Percentiles rank a stretch among this genome's conserved stretches.
These are phyloP conservation scores for Drosophila paulistorum DNA, from an alignment of 1,140 invertebrate genomes.

Conservation along the genomic window DNA sequence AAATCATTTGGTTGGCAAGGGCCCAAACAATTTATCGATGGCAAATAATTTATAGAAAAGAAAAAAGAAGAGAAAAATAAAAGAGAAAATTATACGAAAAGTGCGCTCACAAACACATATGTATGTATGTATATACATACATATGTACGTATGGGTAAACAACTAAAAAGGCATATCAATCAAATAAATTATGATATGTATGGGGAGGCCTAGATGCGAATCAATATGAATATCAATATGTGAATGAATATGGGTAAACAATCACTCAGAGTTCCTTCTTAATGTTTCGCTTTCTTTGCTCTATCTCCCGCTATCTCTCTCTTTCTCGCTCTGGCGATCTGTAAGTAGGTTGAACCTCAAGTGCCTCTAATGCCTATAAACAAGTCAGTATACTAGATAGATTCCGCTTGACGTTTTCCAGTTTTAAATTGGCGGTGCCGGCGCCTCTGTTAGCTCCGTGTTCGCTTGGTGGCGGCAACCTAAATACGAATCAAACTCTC, in stretches of 20 bases:
- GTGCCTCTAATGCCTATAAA: conserved; percentile 64
- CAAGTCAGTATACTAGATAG: conserved; percentile 52
- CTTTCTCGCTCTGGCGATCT: conserved; percentile 26
- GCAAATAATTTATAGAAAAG: conserved; percentile 65
- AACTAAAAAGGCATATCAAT: conserved; percentile 72
- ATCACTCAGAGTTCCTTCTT: conserved; percentile 47
- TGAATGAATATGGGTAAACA: conserved; percentile 53
- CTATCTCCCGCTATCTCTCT: background rate
- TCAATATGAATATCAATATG: conserved; percentile 51
- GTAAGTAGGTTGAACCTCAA: conserved; percentile 49
- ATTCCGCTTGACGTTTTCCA: conserved; percentile 42
- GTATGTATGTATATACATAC: no score
- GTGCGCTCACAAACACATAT: conserved; percentile 12
- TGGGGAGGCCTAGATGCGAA: conserved; percentile 44
- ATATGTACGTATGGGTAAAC: background rate
- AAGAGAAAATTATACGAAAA: conserved; percentile 40
- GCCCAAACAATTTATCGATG: conserved; percentile 36
- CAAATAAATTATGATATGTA: conserved; percentile 69
- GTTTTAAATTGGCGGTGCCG: conserved; percentile 62
- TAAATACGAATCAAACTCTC: conserved; percentile 59
- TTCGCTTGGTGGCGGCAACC: conserved; percentile 50
- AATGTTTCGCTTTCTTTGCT: background rate
- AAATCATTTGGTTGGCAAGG: conserved; percentile 41
- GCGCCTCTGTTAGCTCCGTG: conserved; percentile 5
- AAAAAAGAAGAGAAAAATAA: background rate